Evolutionary conservation across 2,797 vertebrate species (phyloP), one percentile per base, ranked within the genome.

Genomic region (Cheirogaleus major): DNA sequence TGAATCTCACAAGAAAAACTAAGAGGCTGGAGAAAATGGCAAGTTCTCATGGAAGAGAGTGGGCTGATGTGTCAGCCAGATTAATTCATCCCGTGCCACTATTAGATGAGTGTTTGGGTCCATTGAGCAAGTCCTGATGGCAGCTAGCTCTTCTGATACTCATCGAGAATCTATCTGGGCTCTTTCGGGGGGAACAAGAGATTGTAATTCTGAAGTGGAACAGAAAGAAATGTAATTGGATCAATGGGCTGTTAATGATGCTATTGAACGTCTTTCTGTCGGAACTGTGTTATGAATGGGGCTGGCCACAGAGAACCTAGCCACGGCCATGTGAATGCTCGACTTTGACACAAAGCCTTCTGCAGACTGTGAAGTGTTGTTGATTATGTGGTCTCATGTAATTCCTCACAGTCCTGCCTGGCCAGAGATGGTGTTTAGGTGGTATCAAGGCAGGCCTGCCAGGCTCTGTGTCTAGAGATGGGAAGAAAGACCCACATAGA

Each of bases 181-280:
- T 98, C 87, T 95, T 95, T 97, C 52, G 43, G 89, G 80, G 87
- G 91, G 96, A 98, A 98, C 0, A 0, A 97, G 97, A 95, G 98
- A 97, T 91, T 98, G 98, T 98, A 98, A 98, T 98, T 98, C 97
- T 96, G 97, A 98, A 98, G 97, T 98, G 92, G 98, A 98, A 98
- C 94, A 97, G 97, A 98, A 98, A 97, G 98, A 97, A 97, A 95
- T 96, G 95, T 98, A 98, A 98, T 98, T 97, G 97, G 97, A 99
- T 99, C 94, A 12, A 99, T 98, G 97, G 80, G 91, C 98, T 98
- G 97, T 98, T 99, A 99, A 98, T 97, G 97, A 97, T 96, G 96
- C 86, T 98, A 98, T 98, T 89, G 98, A 99, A 73, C 84, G 96
- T 92, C 76, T 98, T 72, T 86, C 52, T 43, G 73, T 76, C 76